These are phyloP conservation scores for Allacma fusca DNA, from an alignment of 2,888 invertebrate species.

Conservation along the genomic window DNA sequence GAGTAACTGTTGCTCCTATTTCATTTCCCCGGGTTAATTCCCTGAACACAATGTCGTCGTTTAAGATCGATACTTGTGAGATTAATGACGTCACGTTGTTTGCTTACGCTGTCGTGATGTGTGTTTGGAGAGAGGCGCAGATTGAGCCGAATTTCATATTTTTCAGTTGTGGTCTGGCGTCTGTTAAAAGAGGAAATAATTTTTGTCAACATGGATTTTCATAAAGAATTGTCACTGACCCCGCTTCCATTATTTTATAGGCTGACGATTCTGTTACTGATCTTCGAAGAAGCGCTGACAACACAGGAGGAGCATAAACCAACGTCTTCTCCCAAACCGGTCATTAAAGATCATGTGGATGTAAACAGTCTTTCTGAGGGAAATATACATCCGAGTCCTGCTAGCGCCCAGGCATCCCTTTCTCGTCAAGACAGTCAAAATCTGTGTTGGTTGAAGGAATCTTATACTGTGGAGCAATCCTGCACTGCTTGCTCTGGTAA, in stretches of 20 bases:
- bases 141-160: too few relatives aligned
- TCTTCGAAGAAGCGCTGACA: conserved; percentile 40
- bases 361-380: too few relatives aligned
- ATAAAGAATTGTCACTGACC: too few relatives aligned
- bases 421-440: neutral
- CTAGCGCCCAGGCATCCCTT: neutral
- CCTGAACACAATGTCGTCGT: neutral
- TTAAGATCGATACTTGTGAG: neutral
- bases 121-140: neutral
- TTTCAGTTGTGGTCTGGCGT: neutral
- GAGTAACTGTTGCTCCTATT: neutral
- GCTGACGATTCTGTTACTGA: conserved; percentile 34
- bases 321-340: conserved; percentile 43
- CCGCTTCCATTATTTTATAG: too few relatives aligned
- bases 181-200: neutral
- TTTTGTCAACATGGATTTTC: too few relatives aligned
- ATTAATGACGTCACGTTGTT: neutral
- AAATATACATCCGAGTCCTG: neutral
- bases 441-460: conserved; percentile 77
- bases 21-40: neutral
- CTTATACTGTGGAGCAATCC: conserved; percentile 75
- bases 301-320: conserved; percentile 34
- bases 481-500: conserved; percentile 86
- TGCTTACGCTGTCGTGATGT: neutral
- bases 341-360: neutral